Percentiles rank a stretch among this genome's conserved stretches.
Conservation (phyloP, 2,888 invertebrate genomes). For the Endotricha flammealis region DNA sequence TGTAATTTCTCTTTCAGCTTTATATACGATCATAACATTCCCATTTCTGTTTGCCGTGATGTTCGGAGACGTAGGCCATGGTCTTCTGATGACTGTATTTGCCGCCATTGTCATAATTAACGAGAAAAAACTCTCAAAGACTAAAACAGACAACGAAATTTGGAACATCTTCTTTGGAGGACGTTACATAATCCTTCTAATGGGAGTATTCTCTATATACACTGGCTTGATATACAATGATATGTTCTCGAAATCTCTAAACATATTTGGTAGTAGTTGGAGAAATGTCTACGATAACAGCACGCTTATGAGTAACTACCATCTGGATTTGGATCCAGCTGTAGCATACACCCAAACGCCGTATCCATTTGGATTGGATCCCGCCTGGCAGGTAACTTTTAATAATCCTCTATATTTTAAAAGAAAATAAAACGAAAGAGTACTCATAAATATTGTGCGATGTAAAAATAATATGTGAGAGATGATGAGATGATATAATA, state of each 20-base stretch:
- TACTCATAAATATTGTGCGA: no score
- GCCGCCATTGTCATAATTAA: slow-evolving; percentile 80
- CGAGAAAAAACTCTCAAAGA: slow-evolving; percentile 77
- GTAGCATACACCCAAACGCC: slow-evolving; percentile 61
- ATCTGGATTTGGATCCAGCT: slow-evolving; percentile 65
- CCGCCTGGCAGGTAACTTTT: slow-evolving; percentile 80
- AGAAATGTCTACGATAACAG: slow-evolving; percentile 50
- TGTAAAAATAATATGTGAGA: no score
- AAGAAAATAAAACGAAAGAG: no score
- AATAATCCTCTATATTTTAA: background rate
- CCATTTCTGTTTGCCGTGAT: slow-evolving; percentile 88
- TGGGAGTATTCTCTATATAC: slow-evolving; percentile 86
- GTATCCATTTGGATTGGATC: slow-evolving; percentile 85
- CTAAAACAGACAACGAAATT: slow-evolving; percentile 79
- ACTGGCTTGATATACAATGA: slow-evolving; percentile 87
- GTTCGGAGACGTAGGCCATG: slow-evolving; percentile 88
- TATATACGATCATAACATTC: slow-evolving; percentile 85
- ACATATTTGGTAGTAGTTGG: slow-evolving; percentile 84
- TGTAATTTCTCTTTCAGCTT: slow-evolving; percentile 67
- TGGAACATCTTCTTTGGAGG: slow-evolving; percentile 86
- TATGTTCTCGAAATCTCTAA: slow-evolving; percentile 83
- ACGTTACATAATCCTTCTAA: slow-evolving; percentile 84
- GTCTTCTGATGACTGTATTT: slow-evolving; percentile 81
- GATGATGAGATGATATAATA: no score
- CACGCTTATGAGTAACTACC: slow-evolving; percentile 38